phyloP scores from a whole-genome alignment of 2,888 invertebrate genomes.

The Patella pellucida region DNA sequence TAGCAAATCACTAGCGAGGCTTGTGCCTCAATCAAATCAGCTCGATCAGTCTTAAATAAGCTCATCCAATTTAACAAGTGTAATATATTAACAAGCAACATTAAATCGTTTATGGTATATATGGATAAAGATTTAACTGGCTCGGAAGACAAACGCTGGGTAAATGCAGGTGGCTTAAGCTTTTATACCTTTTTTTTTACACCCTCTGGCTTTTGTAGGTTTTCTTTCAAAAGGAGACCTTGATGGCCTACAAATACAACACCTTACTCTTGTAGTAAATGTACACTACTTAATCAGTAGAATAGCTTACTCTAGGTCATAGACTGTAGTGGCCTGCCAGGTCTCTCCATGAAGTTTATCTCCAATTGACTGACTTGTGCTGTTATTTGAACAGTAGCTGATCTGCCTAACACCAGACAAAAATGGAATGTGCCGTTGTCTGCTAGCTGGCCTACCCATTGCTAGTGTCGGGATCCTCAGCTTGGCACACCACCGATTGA shows the following conservation, averaged over 20 bases:
- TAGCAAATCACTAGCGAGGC: constrained; percentile 1
- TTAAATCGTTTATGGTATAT: neutral
- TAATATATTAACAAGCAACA: constrained; percentile 3
- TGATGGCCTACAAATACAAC: constrained; percentile 4
- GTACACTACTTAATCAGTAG: constrained; percentile 2
- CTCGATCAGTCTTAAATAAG: constrained; percentile 2
- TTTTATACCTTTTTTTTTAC: neutral
- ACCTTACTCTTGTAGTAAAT: constrained; percentile 10
- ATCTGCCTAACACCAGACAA: constrained; percentile 12
- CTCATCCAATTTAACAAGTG: neutral
- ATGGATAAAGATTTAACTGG: constrained; percentile 5
- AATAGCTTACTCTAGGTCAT: constrained; percentile 11
- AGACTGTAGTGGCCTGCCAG: constrained; percentile 1
- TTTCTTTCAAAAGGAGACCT: neutral
- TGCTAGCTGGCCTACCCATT: constrained; percentile 12
- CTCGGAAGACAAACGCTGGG: neutral
- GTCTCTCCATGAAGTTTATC: constrained; percentile 2
- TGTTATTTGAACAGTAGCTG: constrained; percentile 12
- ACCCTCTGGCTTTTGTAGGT: neutral
- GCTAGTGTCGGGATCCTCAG: constrained; percentile 7
- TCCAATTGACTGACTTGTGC: constrained; percentile 10
- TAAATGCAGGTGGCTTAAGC: constrained; percentile 8
- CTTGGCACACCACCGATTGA: constrained; percentile 9
- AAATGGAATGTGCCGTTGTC: constrained; percentile 12
- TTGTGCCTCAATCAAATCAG: neutral